A percentile compares a stretch with the other conserved stretches of the same genome.
phyloP scores from a whole-genome alignment of 2,797 vertebrate genomes.

The Myioborus miniatus region DNA sequence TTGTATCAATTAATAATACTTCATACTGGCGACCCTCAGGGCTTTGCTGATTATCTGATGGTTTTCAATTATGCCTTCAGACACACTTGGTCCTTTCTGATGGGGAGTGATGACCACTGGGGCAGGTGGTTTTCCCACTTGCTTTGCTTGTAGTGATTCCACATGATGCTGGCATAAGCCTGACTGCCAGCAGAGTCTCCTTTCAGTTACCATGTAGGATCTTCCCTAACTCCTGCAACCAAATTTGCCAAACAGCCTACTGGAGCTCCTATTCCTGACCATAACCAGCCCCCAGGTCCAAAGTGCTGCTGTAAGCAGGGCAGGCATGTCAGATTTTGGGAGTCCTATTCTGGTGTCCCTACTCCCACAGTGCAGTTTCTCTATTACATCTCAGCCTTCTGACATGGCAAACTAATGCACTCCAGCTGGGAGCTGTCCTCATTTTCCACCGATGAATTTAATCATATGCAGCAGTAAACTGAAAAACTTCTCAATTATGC shows the following conservation, averaged over 20 bases:
- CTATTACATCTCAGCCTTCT: background rate
- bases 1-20: conserved; percentile 5
- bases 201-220: background rate
- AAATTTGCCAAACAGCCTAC: background rate
- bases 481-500: background rate
- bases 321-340: background rate
- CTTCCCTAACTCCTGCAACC: background rate
- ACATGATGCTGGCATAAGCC: background rate
- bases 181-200: background rate
- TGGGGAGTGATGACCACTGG: background rate
- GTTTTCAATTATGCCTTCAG: background rate
- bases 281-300: background rate
- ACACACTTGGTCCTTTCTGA: background rate
- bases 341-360: background rate
- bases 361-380: accelerated
- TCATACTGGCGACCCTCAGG: background rate
- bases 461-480: background rate
- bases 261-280: background rate
- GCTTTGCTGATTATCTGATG: background rate
- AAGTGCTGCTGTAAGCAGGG: background rate
- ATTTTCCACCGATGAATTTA: background rate
- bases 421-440: background rate
- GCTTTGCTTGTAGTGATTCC: background rate
- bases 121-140: background rate
- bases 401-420: background rate